Conservation (phyloP, 2,888 invertebrate species). For the Dicyrtomina minuta region DNA sequence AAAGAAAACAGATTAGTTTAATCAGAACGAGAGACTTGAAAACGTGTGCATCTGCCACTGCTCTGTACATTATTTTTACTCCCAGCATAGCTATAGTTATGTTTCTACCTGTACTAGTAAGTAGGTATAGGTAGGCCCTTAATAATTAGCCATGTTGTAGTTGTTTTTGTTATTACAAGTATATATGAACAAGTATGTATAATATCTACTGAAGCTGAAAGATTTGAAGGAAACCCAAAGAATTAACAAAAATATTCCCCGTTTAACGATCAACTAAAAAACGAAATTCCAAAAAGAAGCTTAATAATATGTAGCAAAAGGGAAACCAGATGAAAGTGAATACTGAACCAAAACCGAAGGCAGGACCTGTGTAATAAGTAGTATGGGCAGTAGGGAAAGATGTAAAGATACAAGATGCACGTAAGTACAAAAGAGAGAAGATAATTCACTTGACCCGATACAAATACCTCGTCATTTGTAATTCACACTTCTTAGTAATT, state of each 20-base stretch:
- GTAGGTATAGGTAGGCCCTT: neutral
- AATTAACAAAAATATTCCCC: conserved; percentile 28
- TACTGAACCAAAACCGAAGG: too few relatives aligned
- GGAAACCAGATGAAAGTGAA: too few relatives aligned
- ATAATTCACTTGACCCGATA: too few relatives aligned
- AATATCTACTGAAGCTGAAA: neutral
- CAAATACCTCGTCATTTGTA: conserved; percentile 18
- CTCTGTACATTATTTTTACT: neutral
- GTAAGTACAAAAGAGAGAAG: too few relatives aligned
- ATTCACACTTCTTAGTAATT: conserved; percentile 15
- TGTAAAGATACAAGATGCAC: too few relatives aligned
- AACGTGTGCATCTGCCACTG: neutral
- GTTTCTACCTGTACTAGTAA: too few relatives aligned
- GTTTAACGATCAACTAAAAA: neutral
- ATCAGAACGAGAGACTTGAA: neutral
- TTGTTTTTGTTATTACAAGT: too few relatives aligned
- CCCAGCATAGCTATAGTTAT: neutral
- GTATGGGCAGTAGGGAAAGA: too few relatives aligned
- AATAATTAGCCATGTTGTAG: neutral
- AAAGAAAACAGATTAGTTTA: conserved; percentile 12
- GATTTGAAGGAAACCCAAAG: conserved; percentile 14
- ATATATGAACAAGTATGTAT: too few relatives aligned
- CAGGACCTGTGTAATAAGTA: too few relatives aligned
- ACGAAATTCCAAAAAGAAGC: too few relatives aligned
- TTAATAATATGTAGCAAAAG: too few relatives aligned